Evolutionary conservation across 2,113 vertebrate species (phyloP).

Genomic region (Mixornis gularis): DNA sequence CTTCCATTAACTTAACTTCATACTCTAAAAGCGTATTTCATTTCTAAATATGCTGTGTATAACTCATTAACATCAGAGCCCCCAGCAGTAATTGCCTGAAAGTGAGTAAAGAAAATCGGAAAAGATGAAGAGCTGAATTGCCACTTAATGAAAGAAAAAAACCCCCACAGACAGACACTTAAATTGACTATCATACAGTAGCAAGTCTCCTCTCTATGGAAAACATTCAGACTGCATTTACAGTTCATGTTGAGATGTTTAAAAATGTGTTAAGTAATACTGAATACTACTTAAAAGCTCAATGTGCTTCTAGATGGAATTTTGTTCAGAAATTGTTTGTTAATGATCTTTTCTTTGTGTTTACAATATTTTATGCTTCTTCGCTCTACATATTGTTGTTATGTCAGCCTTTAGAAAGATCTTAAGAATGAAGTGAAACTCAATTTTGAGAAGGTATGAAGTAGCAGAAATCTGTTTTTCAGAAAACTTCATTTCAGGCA

Average conservation of each 20-base stretch:
- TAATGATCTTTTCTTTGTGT: not conserved
- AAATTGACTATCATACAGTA: constrained; percentile 58
- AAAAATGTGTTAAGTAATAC: constrained; percentile 29
- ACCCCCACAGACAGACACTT: constrained; percentile 52
- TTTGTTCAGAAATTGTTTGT: not conserved
- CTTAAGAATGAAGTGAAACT: not conserved
- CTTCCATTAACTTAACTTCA: constrained; percentile 71
- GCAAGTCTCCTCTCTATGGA: constrained; percentile 37
- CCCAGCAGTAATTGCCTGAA: constrained; percentile 74
- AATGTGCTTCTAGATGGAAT: not conserved
- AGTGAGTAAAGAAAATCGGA: constrained; percentile 72
- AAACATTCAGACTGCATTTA: constrained; percentile 56
- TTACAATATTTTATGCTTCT: not conserved
- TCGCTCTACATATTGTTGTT: not conserved
- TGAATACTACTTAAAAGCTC: not conserved
- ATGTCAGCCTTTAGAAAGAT: not conserved
- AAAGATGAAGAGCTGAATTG: constrained; percentile 76
- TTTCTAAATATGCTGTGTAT: constrained; percentile 67
- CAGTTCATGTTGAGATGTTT: constrained; percentile 22
- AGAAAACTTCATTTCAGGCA: not conserved
- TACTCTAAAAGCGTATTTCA: constrained; percentile 68
- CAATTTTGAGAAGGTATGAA: not conserved
- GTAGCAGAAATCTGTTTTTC: not conserved
- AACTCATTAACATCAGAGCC: constrained; percentile 79
- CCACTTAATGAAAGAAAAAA: constrained; percentile 74